Percentiles rank a stretch among this genome's conserved stretches.
phyloP scores from a whole-genome alignment of 2,113 vertebrate genomes.

The Cryptotis parvus region DNA sequence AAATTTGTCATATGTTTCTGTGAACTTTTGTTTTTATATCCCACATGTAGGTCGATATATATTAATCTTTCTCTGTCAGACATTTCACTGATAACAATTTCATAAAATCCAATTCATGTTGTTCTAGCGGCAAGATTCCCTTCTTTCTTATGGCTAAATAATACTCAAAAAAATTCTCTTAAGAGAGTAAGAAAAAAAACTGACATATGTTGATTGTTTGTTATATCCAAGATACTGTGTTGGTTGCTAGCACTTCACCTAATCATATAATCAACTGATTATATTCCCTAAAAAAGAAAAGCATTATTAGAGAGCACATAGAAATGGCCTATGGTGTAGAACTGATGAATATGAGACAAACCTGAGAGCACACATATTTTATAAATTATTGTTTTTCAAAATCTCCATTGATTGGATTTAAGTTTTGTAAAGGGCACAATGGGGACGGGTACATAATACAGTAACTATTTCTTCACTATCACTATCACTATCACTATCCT shows the following conservation, averaged over 20 bases:
- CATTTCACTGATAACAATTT: background rate
- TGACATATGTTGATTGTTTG: background rate
- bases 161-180: background rate
- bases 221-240: background rate
- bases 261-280: background rate
- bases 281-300: background rate
- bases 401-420: background rate
- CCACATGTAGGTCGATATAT: background rate
- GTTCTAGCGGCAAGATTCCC: background rate
- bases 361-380: background rate
- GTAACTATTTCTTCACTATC: too few species aligned
- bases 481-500: too few species aligned
- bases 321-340: background rate
- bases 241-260: background rate
- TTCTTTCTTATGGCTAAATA: background rate
- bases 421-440: background rate
- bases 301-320: slow-evolving; percentile 5
- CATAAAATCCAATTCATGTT: background rate
- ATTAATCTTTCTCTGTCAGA: background rate
- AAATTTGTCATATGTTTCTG: background rate
- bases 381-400: background rate
- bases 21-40: background rate
- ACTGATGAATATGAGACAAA: background rate
- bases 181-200: background rate
- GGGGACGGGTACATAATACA: too few species aligned